Evolutionary conservation across 2,888 invertebrate species (phyloP), one percentile per base, ranked within the genome.

Genomic region (Gnatocerus cornutus): DNA sequence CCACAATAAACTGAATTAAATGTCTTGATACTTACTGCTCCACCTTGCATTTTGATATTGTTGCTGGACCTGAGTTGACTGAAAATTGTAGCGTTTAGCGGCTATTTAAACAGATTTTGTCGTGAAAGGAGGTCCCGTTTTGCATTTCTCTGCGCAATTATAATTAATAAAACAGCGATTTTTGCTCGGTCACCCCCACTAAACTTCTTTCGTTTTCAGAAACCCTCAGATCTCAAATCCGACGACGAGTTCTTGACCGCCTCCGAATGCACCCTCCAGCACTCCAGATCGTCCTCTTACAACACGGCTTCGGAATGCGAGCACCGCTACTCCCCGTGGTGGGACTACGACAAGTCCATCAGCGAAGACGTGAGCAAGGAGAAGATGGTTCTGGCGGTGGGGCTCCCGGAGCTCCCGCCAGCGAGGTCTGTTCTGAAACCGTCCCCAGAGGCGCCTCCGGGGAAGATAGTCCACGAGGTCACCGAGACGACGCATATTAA

Each of bases 281-380:
- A 89, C 68, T 91, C 91, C 4, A 85, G 90, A 64, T 90, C 90
- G 27, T 91, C 90, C 13, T 91, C 91, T 1, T 91, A 90, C 82
- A 90, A 90, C 77, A 91, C 90, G 0, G 90, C 90, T 8, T 91
- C 90, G 0, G 90, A 90, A 80, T 90, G 89, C 73, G 90, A 90
- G 68, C 86, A 87, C 41, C 78, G 81, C 29, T 87, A 87, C 63
- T 85, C 87, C 0, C 88, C 89, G 14, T 89, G 88, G 81, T 89
- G 89, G 86, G 87, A 88, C 65, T 84, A 85, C 70, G 89, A 87
- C 21, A 87, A 87, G 74, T 80, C 82, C 48, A 64, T 71, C 10
- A 76, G 79, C 43, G 82, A 85, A 67, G 77, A 81, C 62, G 74
- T 84, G 5, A 74, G 80, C 48, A 84, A 85, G 74, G 84, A 85